Conservation (phyloP, 1,140 invertebrate genomes). For the Drosophila seguyi region DNA sequence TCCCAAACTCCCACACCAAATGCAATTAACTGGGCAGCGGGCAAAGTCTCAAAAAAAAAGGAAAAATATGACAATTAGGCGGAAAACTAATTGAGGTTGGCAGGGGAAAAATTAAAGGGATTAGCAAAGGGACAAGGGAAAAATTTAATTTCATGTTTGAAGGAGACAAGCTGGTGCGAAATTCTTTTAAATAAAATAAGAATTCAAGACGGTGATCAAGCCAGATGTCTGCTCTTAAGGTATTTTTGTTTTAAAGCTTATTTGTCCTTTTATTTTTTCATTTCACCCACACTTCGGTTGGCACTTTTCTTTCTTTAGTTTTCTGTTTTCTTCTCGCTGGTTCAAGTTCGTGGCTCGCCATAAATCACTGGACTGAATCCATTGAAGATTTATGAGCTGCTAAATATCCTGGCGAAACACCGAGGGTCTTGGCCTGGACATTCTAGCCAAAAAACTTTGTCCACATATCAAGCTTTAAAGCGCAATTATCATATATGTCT, state of each 20-base stretch:
- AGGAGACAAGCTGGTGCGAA: neutral
- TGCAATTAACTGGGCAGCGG: constrained; percentile 48
- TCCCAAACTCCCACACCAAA: constrained; percentile 42
- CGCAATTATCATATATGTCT: constrained; percentile 65
- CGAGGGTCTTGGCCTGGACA: constrained; percentile 16
- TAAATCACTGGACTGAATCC: constrained; percentile 74
- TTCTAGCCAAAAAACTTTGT: constrained; percentile 47
- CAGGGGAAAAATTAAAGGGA: constrained; percentile 27
- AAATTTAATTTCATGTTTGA: neutral
- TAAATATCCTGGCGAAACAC: constrained; percentile 65
- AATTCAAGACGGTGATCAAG: neutral
- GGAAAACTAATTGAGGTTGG: constrained; percentile 54
- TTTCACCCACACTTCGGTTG: neutral
- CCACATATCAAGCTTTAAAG: constrained; percentile 64
- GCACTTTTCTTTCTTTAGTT: constrained; percentile 4
- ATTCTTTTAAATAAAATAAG: neutral
- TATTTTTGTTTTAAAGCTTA: constrained; percentile 16
- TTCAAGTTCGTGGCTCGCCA: constrained; percentile 52
- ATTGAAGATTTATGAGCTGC: constrained; percentile 79
- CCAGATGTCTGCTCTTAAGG: neutral
- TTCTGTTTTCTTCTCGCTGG: constrained; percentile 19
- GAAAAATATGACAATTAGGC: constrained; percentile 60
- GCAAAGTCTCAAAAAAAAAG: constrained; percentile 20
- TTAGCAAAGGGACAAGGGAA: constrained; percentile 5
- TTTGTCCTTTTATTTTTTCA: neutral